Percentiles rank a stretch among this genome's conserved stretches.
phyloP scores from a whole-genome alignment of 1,140 invertebrate genomes.

The Aphaenogaster rudis region DNA sequence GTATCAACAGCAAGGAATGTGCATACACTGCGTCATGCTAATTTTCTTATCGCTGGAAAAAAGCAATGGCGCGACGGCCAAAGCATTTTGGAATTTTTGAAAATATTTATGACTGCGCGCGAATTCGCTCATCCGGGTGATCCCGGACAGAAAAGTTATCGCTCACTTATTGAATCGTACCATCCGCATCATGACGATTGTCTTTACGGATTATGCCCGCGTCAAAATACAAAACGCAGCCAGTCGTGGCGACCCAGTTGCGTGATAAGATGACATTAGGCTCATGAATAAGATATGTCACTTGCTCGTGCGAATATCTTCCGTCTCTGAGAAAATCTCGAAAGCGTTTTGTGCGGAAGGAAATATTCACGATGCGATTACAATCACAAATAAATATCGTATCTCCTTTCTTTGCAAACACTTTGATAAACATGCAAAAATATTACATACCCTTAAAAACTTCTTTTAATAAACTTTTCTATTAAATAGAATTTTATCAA shows the following conservation, averaged over 20 bases:
- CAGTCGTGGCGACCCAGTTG: slow-evolving; percentile 8
- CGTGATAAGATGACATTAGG: slow-evolving; percentile 10
- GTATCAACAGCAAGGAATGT: background rate
- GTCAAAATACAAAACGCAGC: slow-evolving; percentile 1
- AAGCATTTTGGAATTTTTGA: background rate
- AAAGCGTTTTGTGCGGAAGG: background rate
- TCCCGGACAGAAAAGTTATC: slow-evolving; percentile 14
- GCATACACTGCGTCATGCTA: background rate
- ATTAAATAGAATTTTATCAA: background rate
- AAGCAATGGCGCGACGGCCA: background rate
- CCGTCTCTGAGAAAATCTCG: background rate
- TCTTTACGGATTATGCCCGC: background rate
- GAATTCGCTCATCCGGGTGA: background rate
- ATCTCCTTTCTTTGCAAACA: background rate
- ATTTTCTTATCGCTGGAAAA: slow-evolving; percentile 10
- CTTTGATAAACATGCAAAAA: background rate
- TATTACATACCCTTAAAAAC: background rate
- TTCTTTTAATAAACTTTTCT: background rate
- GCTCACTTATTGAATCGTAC: slow-evolving; percentile 1
- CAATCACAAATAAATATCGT: background rate
- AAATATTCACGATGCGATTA: slow-evolving; percentile 33
- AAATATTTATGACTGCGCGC: background rate
- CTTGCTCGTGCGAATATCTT: background rate
- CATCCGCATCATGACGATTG: background rate
- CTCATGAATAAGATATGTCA: slow-evolving; percentile 43